A percentile compares a stretch with the other conserved stretches of the same genome.
These are phyloP conservation scores for Lacanobia wlatinum DNA, from an alignment of 2,888 invertebrate genomes.

Conservation along the genomic window DNA sequence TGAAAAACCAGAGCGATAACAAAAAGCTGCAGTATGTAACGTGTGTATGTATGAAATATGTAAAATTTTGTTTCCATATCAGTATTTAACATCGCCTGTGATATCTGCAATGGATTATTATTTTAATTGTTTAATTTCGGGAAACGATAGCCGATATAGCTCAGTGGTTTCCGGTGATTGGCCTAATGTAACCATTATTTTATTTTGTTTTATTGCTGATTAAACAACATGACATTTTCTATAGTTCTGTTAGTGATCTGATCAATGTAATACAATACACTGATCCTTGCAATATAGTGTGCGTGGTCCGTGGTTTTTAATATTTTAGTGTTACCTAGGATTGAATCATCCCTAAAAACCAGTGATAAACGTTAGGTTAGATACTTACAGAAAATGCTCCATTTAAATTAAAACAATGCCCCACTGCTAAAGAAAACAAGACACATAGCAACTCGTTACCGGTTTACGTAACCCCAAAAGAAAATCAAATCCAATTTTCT, in stretches of 20 bases:
- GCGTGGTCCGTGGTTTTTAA: neutral
- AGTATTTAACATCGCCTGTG: neutral
- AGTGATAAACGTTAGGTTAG: too few species aligned
- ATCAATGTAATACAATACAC: neutral
- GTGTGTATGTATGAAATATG: too few species aligned
- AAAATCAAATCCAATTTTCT: slow-evolving; percentile 59
- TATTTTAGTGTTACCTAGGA: neutral
- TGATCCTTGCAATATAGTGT: neutral
- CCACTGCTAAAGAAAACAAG: neutral
- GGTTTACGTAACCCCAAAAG: slow-evolving; percentile 41
- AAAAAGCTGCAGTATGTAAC: neutral
- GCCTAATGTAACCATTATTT: neutral
- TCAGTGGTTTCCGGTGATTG: neutral
- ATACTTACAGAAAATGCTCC: too few species aligned
- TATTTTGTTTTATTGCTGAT: neutral
- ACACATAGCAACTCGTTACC: slow-evolving; percentile 30
- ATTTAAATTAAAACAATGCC: neutral
- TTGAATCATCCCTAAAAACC: too few species aligned
- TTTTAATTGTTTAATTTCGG: neutral
- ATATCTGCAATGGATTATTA: neutral
- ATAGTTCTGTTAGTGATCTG: too few species aligned
- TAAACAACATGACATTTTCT: neutral
- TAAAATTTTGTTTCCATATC: neutral
- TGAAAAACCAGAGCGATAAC: neutral
- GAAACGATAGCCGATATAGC: neutral